Evolutionary conservation across 2,888 invertebrate species (phyloP), one percentile per base, ranked within the genome.

Genomic region (Agapetus fuscipes): DNA sequence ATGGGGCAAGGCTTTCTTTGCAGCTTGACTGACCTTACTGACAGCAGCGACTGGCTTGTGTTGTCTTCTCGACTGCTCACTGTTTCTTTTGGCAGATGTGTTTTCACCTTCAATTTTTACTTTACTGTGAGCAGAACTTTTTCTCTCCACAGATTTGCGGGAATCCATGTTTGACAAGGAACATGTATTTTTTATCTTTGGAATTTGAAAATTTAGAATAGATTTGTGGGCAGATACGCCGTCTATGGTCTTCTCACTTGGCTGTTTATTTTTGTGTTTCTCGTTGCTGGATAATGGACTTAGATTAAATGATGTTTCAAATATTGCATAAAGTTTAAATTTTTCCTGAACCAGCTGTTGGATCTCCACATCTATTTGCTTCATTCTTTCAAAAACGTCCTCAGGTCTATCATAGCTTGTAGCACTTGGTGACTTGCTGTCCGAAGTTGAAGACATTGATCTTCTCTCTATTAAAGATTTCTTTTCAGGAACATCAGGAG

Each of bases 311-410:
- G n/a, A n/a, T 32, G 56, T 59, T 50, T 71, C 67, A 40, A 76
- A 51, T 43, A 68, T 65, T 50, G 64, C 66, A 48, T 76, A 75
- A 6, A 76, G 52, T 49, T 67, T 65, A 52, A 75, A 69, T 51
- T 75, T 76, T 52, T 76, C 74, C 51, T 71, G 67, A 47, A 74
- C 55, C 31, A 76, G 54, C 26, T 62, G 62, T 49, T 74, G 72
- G 49, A 76, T 73, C 52, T 74, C 71, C 43, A 71, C 53, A 50
- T 77, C 76, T 39, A 76, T 76, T 52, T 74, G 68, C 48, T 72
- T 71, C 72, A 77, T 74, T 54, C 74, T 64, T 35, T 71, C 66
- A 50, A 73, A 61, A 6, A 71, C 55, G 35, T 64, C 64, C 36
- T 53, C 57, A 12, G 60, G 50, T 43, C 52, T 56, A 11, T 10